phyloP scores from a whole-genome alignment of 2,888 invertebrate genomes.

The Epinotia ramella region DNA sequence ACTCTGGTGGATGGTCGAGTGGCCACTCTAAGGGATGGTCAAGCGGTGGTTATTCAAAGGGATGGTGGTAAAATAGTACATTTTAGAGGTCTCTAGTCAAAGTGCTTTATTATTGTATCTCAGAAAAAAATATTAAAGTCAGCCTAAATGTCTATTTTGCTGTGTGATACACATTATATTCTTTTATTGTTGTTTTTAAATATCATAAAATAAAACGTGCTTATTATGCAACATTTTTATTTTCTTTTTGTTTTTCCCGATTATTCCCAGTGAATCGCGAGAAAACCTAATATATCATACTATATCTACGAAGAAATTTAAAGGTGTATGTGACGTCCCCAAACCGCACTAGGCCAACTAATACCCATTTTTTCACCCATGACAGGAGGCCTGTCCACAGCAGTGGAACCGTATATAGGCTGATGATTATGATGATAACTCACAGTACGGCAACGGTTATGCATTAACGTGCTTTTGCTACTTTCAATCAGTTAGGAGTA shows the following conservation, averaged over 20 bases:
- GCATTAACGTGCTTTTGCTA: constrained; percentile 1
- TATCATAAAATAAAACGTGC: not conserved
- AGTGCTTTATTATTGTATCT: constrained; percentile 3
- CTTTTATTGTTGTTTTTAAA: constrained; percentile 9
- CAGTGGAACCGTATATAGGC: no score
- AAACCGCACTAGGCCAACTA: no score
- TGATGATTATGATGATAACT: no score
- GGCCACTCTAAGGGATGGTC: not conserved
- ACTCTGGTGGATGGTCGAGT: constrained; percentile 28
- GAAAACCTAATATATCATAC: no score
- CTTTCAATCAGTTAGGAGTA: not conserved
- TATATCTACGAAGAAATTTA: no score
- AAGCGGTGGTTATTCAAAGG: constrained; percentile 18
- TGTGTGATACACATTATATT: constrained; percentile 35
- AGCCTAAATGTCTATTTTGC: not conserved
- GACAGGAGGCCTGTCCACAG: no score
- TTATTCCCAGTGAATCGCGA: not conserved
- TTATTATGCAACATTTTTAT: not conserved
- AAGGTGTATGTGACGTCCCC: no score
- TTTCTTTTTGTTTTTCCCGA: not conserved
- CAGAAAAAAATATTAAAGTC: not conserved
- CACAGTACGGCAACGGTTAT: not conserved
- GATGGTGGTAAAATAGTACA: constrained; percentile 34
- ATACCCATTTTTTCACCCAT: no score
- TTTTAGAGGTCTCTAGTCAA: constrained; percentile 31